Evolutionary conservation across 1,140 invertebrate genomes (phyloP).

Genomic region (Mamestra configurata): DNA sequence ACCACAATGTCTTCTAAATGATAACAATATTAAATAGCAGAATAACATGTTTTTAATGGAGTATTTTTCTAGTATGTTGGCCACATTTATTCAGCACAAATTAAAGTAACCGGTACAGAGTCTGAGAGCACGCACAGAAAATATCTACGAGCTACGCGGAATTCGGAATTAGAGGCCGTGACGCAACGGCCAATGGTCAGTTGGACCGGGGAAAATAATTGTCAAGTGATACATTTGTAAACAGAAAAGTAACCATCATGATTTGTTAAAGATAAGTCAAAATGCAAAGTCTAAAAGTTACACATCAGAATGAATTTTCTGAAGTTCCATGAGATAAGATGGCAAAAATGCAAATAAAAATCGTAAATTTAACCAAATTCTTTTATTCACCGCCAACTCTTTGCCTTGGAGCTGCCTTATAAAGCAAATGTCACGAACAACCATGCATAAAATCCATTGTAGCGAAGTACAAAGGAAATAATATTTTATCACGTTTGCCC

Average conservation of each 20-base stretch:
- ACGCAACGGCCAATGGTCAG: constrained; percentile 5
- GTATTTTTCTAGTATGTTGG: constrained; percentile 30
- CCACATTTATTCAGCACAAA: constrained; percentile 36
- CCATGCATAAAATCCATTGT: constrained; percentile 20
- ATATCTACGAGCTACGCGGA: constrained; percentile 42
- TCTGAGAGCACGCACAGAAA: constrained; percentile 25
- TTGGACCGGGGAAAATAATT: background rate
- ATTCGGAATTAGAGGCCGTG: constrained; percentile 37
- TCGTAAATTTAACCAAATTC: too few relatives aligned
- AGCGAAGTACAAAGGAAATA: constrained; percentile 18
- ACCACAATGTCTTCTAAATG: background rate
- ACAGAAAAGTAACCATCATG: background rate
- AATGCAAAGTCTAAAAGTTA: background rate
- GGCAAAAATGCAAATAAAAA: too few relatives aligned
- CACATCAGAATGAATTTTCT: background rate
- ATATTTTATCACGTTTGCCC: constrained; percentile 38
- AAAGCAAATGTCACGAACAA: constrained; percentile 33
- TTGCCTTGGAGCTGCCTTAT: background rate
- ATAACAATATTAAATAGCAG: background rate
- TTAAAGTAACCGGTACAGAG: constrained; percentile 14
- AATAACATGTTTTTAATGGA: constrained; percentile 34
- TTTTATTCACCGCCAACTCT: background rate
- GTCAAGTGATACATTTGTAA: constrained; percentile 13
- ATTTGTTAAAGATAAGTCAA: background rate
- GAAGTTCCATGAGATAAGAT: background rate